Conservation (phyloP, 2,888 invertebrate species). For the Melitaea athalia region DNA sequence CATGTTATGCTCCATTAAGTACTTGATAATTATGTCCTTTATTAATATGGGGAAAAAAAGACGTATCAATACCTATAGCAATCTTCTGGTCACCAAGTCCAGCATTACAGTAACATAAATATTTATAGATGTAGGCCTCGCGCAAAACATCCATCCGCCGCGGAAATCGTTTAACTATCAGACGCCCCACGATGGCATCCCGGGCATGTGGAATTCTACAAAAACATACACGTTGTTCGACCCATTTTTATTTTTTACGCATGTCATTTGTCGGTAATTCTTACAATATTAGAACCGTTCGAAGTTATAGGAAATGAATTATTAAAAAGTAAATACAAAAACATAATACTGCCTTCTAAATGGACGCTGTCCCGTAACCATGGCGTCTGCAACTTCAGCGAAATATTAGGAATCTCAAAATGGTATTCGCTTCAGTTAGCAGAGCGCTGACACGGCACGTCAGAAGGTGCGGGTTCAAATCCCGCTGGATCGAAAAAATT, state of each 20-base stretch:
- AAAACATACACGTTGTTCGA: conserved; percentile 32
- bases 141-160: conserved; percentile 47
- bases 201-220: conserved; percentile 40
- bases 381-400: no score
- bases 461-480: no score
- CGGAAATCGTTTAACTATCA: conserved; percentile 58
- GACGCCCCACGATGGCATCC: conserved; percentile 64
- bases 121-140: conserved; percentile 56
- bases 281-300: not conserved
- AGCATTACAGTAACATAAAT: conserved; percentile 49
- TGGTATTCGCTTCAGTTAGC: no score
- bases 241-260: conserved; percentile 1
- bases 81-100: not conserved
- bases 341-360: no score
- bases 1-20: no score
- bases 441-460: no score
- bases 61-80: not conserved
- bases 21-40: no score
- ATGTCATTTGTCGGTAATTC: not conserved
- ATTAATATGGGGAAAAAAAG: not conserved
- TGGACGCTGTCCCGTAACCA: no score
- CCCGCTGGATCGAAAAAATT: no score
- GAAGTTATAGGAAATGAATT: no score
- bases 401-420: no score
- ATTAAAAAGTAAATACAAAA: no score